Conservation (phyloP, 92 coral and sea anemone genomes). For the Porites cylindrica region DNA sequence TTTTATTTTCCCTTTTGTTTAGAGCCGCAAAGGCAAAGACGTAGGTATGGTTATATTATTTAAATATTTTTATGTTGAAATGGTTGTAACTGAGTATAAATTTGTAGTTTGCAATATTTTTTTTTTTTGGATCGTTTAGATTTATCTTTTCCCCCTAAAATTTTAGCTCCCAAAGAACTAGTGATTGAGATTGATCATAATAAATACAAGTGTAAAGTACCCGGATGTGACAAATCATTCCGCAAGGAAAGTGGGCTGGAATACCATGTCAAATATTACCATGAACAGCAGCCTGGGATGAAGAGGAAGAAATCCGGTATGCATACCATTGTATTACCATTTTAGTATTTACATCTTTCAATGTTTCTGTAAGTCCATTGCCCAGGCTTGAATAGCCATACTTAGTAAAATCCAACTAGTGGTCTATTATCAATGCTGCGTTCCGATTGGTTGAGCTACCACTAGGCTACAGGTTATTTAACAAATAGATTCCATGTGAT, state of each 20-base stretch:
- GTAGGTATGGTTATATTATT: conserved; percentile 43
- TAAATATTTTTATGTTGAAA: background rate
- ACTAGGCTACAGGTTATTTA: too few species aligned
- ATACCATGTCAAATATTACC: conserved; percentile 93
- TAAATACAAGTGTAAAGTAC: conserved; percentile 86
- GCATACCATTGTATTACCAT: background rate
- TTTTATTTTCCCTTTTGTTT: background rate
- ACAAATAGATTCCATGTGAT: too few species aligned
- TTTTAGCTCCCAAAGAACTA: conserved; percentile 91
- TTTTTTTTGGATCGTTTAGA: too few species aligned
- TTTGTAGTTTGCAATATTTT: background rate
- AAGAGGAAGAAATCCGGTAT: conserved; percentile 70
- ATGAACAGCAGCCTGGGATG: conserved; percentile 77
- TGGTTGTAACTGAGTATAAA: background rate
- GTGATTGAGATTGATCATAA: conserved; percentile 95
- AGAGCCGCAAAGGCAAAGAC: conserved; percentile 75
- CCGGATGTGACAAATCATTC: conserved; percentile 96
- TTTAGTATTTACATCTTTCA: background rate
- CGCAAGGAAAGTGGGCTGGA: conserved; percentile 96
- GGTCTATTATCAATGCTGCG: too few species aligned
- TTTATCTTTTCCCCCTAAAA: too few species aligned
- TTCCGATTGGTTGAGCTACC: too few species aligned
- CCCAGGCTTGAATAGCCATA: too few species aligned
- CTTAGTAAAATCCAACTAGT: too few species aligned
- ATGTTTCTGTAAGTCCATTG: too few species aligned